Evolutionary conservation across 64 coral and sea anemone genomes (phyloP).

Genomic region (Dendrophyllia cribrosa): DNA sequence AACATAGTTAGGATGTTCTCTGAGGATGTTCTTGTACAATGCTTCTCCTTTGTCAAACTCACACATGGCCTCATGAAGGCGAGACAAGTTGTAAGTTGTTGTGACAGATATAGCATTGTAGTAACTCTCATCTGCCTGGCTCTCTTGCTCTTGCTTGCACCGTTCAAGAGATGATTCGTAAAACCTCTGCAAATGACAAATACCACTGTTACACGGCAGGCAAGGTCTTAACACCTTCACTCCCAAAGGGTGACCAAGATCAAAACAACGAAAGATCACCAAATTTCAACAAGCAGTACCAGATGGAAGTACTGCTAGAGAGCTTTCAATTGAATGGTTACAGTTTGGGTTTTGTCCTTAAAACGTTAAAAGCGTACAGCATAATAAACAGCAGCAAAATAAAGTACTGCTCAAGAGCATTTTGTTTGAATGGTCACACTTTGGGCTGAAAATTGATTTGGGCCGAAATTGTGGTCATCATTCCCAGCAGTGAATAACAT

Average conservation of each 20-base stretch:
- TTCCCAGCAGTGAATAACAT: too few relatives aligned
- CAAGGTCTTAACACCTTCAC: too few relatives aligned
- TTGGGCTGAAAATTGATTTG: too few relatives aligned
- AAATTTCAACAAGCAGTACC: background rate
- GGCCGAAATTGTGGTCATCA: too few relatives aligned
- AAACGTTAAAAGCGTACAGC: too few relatives aligned
- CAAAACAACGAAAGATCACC: background rate
- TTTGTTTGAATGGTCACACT: too few relatives aligned
- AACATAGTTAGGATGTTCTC: slow-evolving; percentile 98
- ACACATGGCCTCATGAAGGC: slow-evolving; percentile 89
- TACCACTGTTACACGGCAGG: background rate
- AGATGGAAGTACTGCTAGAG: too few relatives aligned
- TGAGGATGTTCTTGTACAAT: slow-evolving; percentile 96
- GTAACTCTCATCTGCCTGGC: slow-evolving; percentile 90
- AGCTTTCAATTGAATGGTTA: too few relatives aligned
- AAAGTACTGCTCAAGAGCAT: too few relatives aligned
- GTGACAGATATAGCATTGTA: slow-evolving; percentile 98
- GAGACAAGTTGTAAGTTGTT: slow-evolving; percentile 94
- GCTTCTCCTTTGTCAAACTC: slow-evolving; percentile 95
- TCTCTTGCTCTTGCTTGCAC: slow-evolving; percentile 92
- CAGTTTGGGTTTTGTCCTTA: too few relatives aligned
- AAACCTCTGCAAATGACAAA: slow-evolving; percentile 75
- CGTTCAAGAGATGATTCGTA: slow-evolving; percentile 94
- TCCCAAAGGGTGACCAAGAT: background rate
- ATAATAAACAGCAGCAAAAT: too few relatives aligned